A percentile compares a stretch with the other conserved stretches of the same genome.
Conservation (phyloP, 1,140 invertebrate genomes). For the Drosophila repletoides region DNA sequence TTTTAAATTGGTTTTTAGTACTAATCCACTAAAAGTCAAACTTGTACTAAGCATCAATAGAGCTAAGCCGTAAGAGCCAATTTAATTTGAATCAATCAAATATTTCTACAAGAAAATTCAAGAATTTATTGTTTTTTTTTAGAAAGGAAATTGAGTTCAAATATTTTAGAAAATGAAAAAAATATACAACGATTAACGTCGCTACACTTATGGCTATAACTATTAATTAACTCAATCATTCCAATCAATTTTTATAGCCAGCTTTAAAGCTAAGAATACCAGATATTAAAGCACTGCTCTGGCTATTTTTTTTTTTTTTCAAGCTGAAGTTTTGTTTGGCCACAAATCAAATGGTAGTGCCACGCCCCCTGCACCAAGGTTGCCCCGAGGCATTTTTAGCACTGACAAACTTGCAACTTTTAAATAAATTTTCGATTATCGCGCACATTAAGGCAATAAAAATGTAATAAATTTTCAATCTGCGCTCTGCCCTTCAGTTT, state of each 20-base stretch:
- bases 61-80: too few relatives aligned
- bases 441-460: constrained; percentile 78
- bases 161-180: too few relatives aligned
- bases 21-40: too few relatives aligned
- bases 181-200: too few relatives aligned
- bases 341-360: constrained; percentile 62
- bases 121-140: too few relatives aligned
- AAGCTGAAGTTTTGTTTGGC: constrained; percentile 26
- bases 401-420: constrained; percentile 50
- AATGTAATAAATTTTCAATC: constrained; percentile 81
- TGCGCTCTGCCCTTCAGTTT: constrained; percentile 43
- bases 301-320: constrained; percentile 14
- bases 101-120: too few relatives aligned
- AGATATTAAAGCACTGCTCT: too few relatives aligned
- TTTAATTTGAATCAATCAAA: too few relatives aligned
- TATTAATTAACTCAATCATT: constrained; percentile 5
- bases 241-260: neutral
- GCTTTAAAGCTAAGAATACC: constrained; percentile 3
- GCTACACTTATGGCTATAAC: neutral
- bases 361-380: constrained; percentile 27
- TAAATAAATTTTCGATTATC: constrained; percentile 82
- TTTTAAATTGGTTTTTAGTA: too few relatives aligned
- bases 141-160: too few relatives aligned
- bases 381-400: constrained; percentile 13
- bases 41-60: too few relatives aligned